Conservation (phyloP, 1,140 invertebrate genomes). For the Arctopsyche grandis region DNA sequence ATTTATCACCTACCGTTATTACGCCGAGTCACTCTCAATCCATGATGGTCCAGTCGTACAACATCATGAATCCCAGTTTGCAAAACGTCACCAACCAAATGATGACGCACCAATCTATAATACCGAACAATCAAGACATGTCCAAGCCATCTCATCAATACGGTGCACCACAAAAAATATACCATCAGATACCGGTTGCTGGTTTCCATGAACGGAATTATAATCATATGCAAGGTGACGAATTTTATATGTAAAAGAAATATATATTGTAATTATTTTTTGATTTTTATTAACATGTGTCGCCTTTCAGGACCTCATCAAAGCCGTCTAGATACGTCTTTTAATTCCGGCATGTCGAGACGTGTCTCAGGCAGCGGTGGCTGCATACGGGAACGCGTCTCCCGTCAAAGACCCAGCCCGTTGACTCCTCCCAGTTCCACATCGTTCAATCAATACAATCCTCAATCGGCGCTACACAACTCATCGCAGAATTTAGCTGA, state of each 20-base stretch:
- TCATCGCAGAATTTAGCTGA: slow-evolving; percentile 12
- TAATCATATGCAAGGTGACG: slow-evolving; percentile 40
- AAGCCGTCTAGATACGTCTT: slow-evolving; percentile 14
- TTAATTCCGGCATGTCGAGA: neutral
- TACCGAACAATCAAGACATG: slow-evolving; percentile 20
- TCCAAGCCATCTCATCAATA: slow-evolving; percentile 50
- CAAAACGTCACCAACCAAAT: slow-evolving; percentile 39
- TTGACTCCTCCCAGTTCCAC: slow-evolving; percentile 7
- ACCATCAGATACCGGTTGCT: slow-evolving; percentile 42
- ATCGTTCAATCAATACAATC: slow-evolving; percentile 26
- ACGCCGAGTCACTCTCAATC: slow-evolving; percentile 39
- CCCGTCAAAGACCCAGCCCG: slow-evolving; percentile 33
- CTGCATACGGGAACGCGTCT: slow-evolving; percentile 34
- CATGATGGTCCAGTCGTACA: slow-evolving; percentile 48
- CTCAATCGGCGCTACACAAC: neutral
- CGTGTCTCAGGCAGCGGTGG: slow-evolving; percentile 36
- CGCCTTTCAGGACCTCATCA: slow-evolving; percentile 34
- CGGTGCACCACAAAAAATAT: slow-evolving; percentile 46
- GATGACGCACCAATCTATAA: slow-evolving; percentile 36
- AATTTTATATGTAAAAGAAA: neutral
- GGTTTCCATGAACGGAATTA: slow-evolving; percentile 51
- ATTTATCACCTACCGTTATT: slow-evolving; percentile 11
- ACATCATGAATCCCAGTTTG: slow-evolving; percentile 31
- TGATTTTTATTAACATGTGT: neutral
- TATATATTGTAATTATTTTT: neutral